Evolutionary conservation across 1,140 invertebrate genomes (phyloP), one percentile per base, ranked within the genome.

Genomic region (Drosophila tropicalis): DNA sequence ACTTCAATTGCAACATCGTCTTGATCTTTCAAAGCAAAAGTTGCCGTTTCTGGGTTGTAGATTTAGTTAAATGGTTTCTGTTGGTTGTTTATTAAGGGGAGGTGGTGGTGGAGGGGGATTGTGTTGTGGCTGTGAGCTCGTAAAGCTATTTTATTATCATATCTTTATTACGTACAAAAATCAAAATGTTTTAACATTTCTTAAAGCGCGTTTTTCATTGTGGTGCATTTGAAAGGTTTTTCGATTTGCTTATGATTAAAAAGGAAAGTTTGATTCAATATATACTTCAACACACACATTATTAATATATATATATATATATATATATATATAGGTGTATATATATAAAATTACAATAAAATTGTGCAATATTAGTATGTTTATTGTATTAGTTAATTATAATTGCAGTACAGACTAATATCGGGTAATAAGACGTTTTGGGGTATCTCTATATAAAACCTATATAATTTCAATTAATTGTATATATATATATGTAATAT

Each of bases 301-400:
- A 76, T 54, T 60, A 65, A 76, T 66, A 69, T 77, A 78, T 71
- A 85, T 0, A 0, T 29, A 5, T 54, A 67, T 70, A 76, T 66
- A 69, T 78, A 78, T 71, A 85, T 70, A 76, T 66, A 69, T 77
- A 78, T 71, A 85, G 4, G 3, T 29, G 4, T 54, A 67, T 70
- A 76, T 66, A 69, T 78, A 78, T 71, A 85, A 77, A 72, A 84
- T 77, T 81, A 82, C 70, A 70, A 67, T 73, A 34, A 87, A 79
- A 79, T 73, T 72, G 76, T 79, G 76, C 75, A 58, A 62, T 22
- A 19, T 29, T 44, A 40, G 44, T 47, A 10, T 17, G 10, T 44
- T 15, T 44, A 6, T 78, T 41, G n/a, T 62, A 57, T 74, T 62
- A 58, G 56, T 76, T 62, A 19, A 47, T 63, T 4, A 51, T 44